These are phyloP conservation scores for Sminthurides aquaticus DNA, from an alignment of 2,888 invertebrate species.

Conservation along the genomic window DNA sequence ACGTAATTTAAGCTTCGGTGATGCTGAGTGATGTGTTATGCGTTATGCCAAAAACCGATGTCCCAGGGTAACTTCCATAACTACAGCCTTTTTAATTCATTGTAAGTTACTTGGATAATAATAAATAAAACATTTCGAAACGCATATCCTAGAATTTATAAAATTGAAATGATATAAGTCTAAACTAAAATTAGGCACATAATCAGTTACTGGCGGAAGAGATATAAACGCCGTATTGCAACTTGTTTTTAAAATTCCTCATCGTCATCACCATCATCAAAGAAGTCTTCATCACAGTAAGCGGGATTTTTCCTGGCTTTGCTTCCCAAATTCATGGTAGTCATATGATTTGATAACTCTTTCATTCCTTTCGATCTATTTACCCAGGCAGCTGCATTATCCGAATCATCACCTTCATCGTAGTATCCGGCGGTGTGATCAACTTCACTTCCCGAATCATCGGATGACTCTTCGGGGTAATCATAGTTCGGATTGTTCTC, in stretches of 20 bases:
- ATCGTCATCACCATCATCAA: not conserved
- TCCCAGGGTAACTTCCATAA: no score
- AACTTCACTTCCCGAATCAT: not conserved
- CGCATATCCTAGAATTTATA: no score
- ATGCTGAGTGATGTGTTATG: no score
- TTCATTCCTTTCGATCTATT: slow-evolving; percentile 3
- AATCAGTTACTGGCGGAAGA: no score
- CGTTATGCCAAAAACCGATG: no score
- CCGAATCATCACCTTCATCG: not conserved
- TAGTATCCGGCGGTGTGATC: not conserved
- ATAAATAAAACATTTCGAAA: no score
- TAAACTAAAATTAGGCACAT: no score
- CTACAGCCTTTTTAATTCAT: no score
- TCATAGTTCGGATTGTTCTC: slow-evolving; percentile 1
- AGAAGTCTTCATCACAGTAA: not conserved
- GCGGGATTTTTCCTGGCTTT: not conserved
- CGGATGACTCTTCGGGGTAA: not conserved
- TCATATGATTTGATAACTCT: not conserved
- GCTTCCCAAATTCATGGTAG: not conserved
- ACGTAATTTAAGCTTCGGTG: no score
- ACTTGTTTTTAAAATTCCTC: not conserved
- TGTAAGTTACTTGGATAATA: no score
- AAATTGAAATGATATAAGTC: no score
- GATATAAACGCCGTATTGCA: no score
- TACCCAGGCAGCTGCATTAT: slow-evolving; percentile 2